Evolutionary conservation across 1,140 invertebrate species (phyloP), one percentile per base, ranked within the genome.

Genomic region (Pseudomyrmex cubaensis): DNA sequence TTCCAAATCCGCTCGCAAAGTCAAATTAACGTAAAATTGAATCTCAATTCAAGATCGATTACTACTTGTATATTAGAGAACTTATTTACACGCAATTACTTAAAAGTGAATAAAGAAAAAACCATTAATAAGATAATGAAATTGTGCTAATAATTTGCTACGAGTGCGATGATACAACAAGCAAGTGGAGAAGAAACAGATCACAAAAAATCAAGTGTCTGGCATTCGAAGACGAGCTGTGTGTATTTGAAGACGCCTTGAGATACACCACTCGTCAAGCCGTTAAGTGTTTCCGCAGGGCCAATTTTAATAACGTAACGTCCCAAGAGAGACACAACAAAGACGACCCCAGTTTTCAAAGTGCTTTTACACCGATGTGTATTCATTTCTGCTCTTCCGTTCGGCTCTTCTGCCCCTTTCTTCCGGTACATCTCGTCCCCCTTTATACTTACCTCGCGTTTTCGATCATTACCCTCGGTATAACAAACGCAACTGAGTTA

Each of bases 251-350:
- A 25, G 50, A 73, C 67, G 86, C 66, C 74, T 70, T 1, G 56
- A 59, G 73, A 72, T 69, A 69, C 74, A 59, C 64, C 77, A 82
- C 67, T 66, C 83, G 85, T 85, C 86, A 87, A 88, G 72, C 66
- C 82, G 82, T 87, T 85, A 86, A 87, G 82, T 83, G 84, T 90
- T 88, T 90, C 87, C 74, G 64, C 84, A 77, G 67, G 84, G 88
- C 80, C 88, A 89, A 91, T 92, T 92, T 92, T 92, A 88, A 91
- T 91, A 92, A 90, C 85, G 85, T 87, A 48, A 20, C 67, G 54
- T 77, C 67, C 84, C 35, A 35, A 70, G 67, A 78, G 83, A 63
- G 66, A 44, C 75, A 54, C 72, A 52, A 91, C 90, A 91, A 90
- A 90, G 82, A 85, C 84, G 72, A 22, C 64, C 80, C 66, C 85